Conservation (phyloP, 2,113 vertebrate species). For the Ailurus styani region DNA sequence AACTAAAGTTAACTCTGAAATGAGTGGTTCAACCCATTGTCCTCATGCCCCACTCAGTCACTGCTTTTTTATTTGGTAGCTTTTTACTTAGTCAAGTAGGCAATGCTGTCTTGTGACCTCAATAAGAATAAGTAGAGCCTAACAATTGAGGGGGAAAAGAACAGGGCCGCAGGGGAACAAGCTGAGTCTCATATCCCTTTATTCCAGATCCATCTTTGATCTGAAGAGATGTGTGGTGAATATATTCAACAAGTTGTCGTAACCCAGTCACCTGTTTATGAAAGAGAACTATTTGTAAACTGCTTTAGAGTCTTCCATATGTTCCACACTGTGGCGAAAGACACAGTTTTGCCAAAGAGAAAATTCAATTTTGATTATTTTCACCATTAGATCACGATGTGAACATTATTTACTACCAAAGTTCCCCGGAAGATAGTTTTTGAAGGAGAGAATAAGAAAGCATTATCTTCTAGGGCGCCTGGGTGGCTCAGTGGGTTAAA, state of each 20-base stretch:
- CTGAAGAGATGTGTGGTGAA: background rate
- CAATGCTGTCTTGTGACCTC: background rate
- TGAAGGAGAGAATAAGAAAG: background rate
- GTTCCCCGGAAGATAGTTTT: background rate
- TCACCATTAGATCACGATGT: background rate
- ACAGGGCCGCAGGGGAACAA: background rate
- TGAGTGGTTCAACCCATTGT: background rate
- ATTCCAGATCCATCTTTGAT: background rate
- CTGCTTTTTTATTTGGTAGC: background rate
- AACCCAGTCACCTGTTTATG: background rate
- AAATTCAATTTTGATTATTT: constrained; percentile 1
- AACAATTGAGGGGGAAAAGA: background rate
- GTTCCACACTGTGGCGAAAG: background rate
- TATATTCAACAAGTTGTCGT: background rate
- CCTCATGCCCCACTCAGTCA: background rate
- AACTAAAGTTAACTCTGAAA: background rate
- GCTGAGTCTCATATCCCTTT: background rate
- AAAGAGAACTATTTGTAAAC: background rate
- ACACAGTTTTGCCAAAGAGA: background rate
- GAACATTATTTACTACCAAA: background rate
- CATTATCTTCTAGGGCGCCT: background rate
- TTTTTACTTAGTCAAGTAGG: constrained; percentile 9
- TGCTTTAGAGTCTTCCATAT: background rate
- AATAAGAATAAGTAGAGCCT: background rate
- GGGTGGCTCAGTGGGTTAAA: no score